Evolutionary conservation across 2,888 invertebrate species (phyloP).

Genomic region (Hirtodrosophila alboralis): DNA sequence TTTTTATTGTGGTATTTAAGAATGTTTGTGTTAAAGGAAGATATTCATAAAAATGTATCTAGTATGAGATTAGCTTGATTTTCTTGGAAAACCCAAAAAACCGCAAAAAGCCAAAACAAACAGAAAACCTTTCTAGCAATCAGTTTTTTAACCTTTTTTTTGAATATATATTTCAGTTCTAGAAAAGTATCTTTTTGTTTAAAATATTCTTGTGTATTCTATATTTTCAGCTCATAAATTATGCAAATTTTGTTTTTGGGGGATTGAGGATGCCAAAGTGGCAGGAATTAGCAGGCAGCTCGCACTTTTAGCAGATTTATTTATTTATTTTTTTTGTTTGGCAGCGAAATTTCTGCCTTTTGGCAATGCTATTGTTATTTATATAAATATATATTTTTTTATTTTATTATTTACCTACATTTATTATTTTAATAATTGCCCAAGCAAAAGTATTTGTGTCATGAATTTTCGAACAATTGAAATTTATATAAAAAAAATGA

Average conservation of each 20-base stretch:
- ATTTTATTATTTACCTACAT: constrained; percentile 22
- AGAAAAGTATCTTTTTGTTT: not conserved
- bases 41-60: constrained; percentile 3
- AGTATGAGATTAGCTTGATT: constrained; percentile 2
- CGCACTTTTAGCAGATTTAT: constrained; percentile 5
- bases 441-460: constrained; percentile 23
- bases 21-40: too few species aligned
- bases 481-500: constrained; percentile 9
- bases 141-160: constrained; percentile 9
- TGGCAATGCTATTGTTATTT: constrained; percentile 27
- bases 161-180: constrained; percentile 9
- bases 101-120: constrained; percentile 8
- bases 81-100: not conserved
- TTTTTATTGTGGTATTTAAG: not conserved
- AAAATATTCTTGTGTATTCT: constrained; percentile 14
- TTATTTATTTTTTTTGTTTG: constrained; percentile 5
- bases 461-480: constrained; percentile 13
- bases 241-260: constrained; percentile 49
- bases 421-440: constrained; percentile 25
- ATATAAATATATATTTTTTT: constrained; percentile 22
- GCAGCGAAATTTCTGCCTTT: constrained; percentile 13
- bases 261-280: constrained; percentile 9
- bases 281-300: constrained; percentile 23
- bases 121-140: constrained; percentile 17
- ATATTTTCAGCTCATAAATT: constrained; percentile 39